phyloP scores from a whole-genome alignment of 2,797 vertebrate genomes.

The Okamejei kenojei region DNA sequence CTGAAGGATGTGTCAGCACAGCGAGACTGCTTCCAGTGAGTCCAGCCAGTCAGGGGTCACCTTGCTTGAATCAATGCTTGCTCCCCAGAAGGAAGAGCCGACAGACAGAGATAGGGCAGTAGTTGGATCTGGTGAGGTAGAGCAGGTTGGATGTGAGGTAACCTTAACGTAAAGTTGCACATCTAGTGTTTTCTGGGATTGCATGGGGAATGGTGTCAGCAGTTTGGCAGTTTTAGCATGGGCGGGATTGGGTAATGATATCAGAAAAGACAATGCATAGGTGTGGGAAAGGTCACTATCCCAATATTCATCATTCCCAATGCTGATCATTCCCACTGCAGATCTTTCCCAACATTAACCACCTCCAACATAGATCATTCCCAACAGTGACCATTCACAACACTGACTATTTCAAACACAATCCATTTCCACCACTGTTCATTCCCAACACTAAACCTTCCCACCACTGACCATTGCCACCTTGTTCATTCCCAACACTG shows the following conservation, averaged over 20 bases:
- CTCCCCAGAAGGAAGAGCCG: not conserved
- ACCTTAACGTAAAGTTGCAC: too few relatives aligned
- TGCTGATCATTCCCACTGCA: not conserved
- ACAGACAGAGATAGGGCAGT: not conserved
- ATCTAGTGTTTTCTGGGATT: not conserved
- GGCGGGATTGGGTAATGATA: too few relatives aligned
- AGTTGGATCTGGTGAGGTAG: not conserved
- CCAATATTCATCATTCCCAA: not conserved
- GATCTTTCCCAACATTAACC: not conserved
- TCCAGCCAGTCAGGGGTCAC: conserved; percentile 39
- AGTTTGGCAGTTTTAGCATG: too few relatives aligned
- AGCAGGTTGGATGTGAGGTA: not conserved
- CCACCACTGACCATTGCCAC: not conserved
- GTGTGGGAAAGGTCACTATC: not conserved
- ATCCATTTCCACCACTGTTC: not conserved
- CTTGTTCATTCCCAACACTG: not conserved
- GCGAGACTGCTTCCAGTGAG: conserved; percentile 89
- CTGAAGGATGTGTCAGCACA: conserved; percentile 80
- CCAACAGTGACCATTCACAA: not conserved
- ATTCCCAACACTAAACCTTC: not conserved
- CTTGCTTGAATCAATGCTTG: not conserved
- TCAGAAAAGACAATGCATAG: not conserved
- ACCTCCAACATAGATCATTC: not conserved
- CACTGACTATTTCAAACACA: not conserved
- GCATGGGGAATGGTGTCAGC: not conserved